phyloP scores from a whole-genome alignment of 2,888 invertebrate species.

The Leptogaster cylindrica region DNA sequence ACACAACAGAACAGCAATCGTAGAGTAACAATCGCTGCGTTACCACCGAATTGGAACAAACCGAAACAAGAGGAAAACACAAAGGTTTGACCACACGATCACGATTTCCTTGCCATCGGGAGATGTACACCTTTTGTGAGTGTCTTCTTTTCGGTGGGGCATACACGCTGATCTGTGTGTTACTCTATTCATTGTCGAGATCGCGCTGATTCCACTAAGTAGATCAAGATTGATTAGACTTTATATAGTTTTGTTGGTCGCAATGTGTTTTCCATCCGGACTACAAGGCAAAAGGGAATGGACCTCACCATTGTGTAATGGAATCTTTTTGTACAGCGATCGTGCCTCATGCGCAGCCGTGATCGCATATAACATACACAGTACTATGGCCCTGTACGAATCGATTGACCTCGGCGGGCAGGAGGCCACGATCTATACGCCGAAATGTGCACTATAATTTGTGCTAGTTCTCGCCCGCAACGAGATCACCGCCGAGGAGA shows the following conservation, averaged over 20 bases:
- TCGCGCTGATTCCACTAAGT: conserved; percentile 46
- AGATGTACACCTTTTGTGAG: conserved; percentile 45
- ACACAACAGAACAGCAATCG: conserved; percentile 16
- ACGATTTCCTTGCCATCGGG: conserved; percentile 46
- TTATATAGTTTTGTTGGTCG: conserved; percentile 36
- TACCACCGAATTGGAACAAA: conserved; percentile 40
- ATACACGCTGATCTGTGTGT: conserved; percentile 30
- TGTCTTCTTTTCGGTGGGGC: conserved; percentile 35
- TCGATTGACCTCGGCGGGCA: conserved; percentile 42
- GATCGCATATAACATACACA: conserved; percentile 38
- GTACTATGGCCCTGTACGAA: conserved; percentile 34
- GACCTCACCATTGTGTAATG: conserved; percentile 33
- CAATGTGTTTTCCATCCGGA: conserved; percentile 8
- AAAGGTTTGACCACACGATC: conserved; percentile 47
- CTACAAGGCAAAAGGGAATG: background rate
- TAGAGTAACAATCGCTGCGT: conserved; percentile 26
- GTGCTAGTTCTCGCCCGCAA: background rate
- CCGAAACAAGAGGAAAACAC: conserved; percentile 35
- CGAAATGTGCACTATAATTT: conserved; percentile 17
- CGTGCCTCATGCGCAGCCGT: conserved; percentile 39
- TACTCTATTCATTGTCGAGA: conserved; percentile 36
- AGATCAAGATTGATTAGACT: conserved; percentile 48
- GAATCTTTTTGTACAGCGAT: conserved; percentile 29
- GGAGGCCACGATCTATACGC: conserved; percentile 5
- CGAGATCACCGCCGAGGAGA: background rate